Evolutionary conservation across 2,797 vertebrate species (phyloP), one percentile per base, ranked within the genome.

Genomic region (Acanthopagrus latus): DNA sequence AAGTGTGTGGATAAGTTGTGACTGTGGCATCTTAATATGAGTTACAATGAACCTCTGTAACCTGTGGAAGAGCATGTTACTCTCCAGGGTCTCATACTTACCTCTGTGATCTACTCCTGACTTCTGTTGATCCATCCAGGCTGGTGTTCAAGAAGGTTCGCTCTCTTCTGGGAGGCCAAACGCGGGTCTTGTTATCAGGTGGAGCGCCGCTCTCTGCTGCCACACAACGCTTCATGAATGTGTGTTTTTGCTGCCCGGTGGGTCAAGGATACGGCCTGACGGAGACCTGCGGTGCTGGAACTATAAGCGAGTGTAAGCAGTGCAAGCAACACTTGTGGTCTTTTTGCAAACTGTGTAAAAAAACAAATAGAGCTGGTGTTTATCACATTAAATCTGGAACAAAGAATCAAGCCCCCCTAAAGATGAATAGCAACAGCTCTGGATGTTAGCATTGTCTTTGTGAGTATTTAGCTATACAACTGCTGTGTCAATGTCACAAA

Each of bases 181-280:
- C 93, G 1, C 95, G 97, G 5, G 82, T 98, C 20, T 87, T 99
- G 67, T 83, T 99, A 7, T 99, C 97, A 23, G 98, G 98, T 0
- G 98, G 98, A 4, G 98, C 98, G 0, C 98, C 98, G 0, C 96
- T 99, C 5, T 99, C 97, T 0, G 96, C 97, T 0, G 91, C 95
- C n/a, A 99, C 98, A 0, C 97, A 99, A 75, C 94, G 97, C 41
- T 99, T 99, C 92, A 99, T 99, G 97, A 99, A 99, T 50, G 97
- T 99, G 80, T 99, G 98, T 67, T 96, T 99, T 76, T 99, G 98
- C 89, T 99, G 98, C 89, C 95, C 97, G 0, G 97, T 99, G 78
- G 97, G 97, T 16, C 98, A 99, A 88, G 98, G 97, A 0, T 99
- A 99, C 3, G 98, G 98, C 48, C 96, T 99, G 64, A 99, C 98